Evolutionary conservation across 2,113 vertebrate species (phyloP).

Genomic region (Bubo blakistoni): DNA sequence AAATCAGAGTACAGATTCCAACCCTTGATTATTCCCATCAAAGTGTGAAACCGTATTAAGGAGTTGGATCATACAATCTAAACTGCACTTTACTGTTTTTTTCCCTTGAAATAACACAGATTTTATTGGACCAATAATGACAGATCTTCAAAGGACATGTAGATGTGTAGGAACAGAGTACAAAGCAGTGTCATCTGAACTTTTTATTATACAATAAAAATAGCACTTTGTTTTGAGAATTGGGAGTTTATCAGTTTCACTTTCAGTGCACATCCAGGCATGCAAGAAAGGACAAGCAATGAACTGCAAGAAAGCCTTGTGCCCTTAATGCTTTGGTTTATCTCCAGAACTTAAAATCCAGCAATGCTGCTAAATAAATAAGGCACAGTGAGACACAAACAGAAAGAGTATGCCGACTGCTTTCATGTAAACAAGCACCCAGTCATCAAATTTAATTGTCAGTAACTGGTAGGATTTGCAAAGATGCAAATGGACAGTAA

Average conservation of each 20-base stretch:
- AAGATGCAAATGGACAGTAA: not conserved
- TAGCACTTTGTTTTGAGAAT: not conserved
- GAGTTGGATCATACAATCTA: slow-evolving; percentile 3
- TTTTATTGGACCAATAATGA: not conserved
- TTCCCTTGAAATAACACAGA: not conserved
- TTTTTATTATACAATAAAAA: not conserved
- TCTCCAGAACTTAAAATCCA: slow-evolving; percentile 1
- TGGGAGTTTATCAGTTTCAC: not conserved
- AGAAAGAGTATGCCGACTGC: not conserved
- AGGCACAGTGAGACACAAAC: not conserved
- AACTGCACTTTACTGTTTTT: not conserved
- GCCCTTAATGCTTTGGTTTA: not conserved
- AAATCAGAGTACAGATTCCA: slow-evolving; percentile 38
- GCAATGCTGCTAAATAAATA: not conserved
- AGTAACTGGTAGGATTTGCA: slow-evolving; percentile 1
- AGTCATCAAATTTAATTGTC: not conserved
- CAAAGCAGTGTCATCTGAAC: not conserved
- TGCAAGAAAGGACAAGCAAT: not conserved
- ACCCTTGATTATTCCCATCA: slow-evolving; percentile 14
- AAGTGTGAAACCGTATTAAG: slow-evolving; percentile 33
- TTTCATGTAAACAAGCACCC: not conserved
- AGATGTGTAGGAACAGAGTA: not conserved
- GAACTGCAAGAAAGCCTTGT: not conserved
- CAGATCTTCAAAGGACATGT: not conserved
- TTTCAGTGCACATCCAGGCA: not conserved